A percentile compares a stretch with the other conserved stretches of the same genome.
Conservation (phyloP, 2,113 vertebrate species). For the Vireo altiloquus region DNA sequence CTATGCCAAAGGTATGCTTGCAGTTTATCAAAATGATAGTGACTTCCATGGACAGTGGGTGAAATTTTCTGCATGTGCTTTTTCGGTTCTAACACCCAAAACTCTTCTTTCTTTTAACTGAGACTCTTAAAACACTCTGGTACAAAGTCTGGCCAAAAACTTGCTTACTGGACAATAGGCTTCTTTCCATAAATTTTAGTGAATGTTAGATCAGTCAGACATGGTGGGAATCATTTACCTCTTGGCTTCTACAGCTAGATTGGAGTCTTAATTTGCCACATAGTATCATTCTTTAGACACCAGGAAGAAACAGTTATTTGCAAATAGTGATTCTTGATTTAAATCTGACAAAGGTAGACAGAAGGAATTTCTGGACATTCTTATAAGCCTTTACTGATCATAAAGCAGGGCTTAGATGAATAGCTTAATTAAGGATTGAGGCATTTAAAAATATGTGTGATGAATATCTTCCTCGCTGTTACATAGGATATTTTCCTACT, state of each 20-base stretch:
- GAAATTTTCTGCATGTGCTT: background rate
- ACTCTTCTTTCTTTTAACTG: background rate
- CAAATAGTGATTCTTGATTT: background rate
- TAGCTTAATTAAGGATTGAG: background rate
- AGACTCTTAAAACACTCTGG: background rate
- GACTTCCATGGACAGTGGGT: background rate
- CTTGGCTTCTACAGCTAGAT: background rate
- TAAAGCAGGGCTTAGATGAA: background rate
- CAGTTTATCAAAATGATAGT: background rate
- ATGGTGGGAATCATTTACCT: background rate
- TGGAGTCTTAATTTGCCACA: background rate
- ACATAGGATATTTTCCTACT: background rate
- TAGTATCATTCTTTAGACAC: background rate
- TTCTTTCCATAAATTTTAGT: background rate
- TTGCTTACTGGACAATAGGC: background rate
- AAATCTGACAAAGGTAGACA: background rate
- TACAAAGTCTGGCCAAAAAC: background rate
- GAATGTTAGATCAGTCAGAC: background rate
- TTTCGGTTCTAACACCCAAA: background rate
- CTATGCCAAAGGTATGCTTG: background rate
- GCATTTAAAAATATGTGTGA: background rate
- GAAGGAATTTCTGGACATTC: background rate
- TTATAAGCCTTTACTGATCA: background rate
- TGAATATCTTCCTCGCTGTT: background rate
- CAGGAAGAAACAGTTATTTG: background rate